Evolutionary conservation across 1,140 invertebrate species (phyloP), one percentile per base, ranked within the genome.

Genomic region (Caenorhabditis tropicalis): DNA sequence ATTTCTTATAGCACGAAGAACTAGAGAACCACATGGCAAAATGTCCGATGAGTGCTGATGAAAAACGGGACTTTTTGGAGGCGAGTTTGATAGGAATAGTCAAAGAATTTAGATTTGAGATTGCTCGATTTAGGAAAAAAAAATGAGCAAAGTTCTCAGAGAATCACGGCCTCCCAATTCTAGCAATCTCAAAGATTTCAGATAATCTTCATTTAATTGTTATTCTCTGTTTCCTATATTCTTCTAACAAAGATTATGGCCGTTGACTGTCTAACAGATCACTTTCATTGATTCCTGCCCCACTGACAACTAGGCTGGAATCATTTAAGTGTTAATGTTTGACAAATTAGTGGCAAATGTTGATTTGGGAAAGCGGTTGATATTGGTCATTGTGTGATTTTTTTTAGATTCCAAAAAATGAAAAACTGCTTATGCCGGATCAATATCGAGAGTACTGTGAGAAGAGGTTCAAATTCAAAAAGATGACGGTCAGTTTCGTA

Each of bases 311-410:
- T 74, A n/a, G 29, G 24, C 58, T 36, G 31, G 58, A 65, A 65
- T 29, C 58, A 65, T 46, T 43, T 10, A 74, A 74, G 65, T 74
- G 36, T 43, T 74, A n/a, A n/a, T 46, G 65, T 74, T 27, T 46
- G 65, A 74, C 43, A n/a, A 74, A 12, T 0, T 43, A 12, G 7
- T 74, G 65, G 65, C 21, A 27, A n/a, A n/a, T n/a, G n/a, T n/a
- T n/a, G n/a, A n/a, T n/a, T n/a, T n/a, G n/a, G n/a, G n/a, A n/a
- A n/a, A n/a, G n/a, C n/a, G n/a, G n/a, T n/a, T n/a, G n/a, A n/a
- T n/a, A n/a, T n/a, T n/a, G n/a, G n/a, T n/a, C n/a, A n/a, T n/a
- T n/a, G n/a, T n/a, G 10, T 36, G 12, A 12, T 6, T 65, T 27
- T 46, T 43, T 74, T 74, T 74, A 74, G 65, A 39, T 74, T 24